Evolutionary conservation across 2,113 vertebrate genomes (phyloP).

Genomic region (Thalassoma bifasciatum): DNA sequence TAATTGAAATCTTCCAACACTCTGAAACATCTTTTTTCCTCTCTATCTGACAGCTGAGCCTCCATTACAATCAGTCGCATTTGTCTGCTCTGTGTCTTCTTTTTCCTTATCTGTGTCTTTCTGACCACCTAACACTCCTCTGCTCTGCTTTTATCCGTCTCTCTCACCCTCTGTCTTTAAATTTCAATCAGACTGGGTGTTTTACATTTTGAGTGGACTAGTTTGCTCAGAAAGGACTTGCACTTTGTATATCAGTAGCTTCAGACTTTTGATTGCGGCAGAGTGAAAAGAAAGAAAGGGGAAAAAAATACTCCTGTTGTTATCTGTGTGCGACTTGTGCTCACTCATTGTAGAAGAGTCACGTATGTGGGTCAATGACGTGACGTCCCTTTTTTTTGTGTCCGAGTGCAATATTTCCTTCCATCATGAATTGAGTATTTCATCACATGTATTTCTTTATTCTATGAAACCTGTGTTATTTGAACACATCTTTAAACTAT

Average conservation of each 20-base stretch:
- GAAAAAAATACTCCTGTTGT: no score
- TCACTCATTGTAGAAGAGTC: no score
- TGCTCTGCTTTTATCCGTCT: not conserved
- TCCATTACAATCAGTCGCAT: conserved; percentile 36
- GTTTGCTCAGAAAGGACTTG: conserved; percentile 10
- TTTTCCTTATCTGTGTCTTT: not conserved
- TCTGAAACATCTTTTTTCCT: conserved; percentile 6
- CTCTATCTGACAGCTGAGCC: conserved; percentile 19
- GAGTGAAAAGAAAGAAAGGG: not conserved
- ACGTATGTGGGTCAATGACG: no score
- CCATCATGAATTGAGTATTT: no score
- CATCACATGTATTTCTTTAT: no score
- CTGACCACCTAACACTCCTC: not conserved
- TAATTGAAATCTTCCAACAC: conserved; percentile 34
- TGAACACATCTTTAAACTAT: no score
- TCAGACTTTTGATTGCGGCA: conserved; percentile 4
- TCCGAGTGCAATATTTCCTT: no score
- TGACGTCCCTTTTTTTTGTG: no score
- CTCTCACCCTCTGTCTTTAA: not conserved
- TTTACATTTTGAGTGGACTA: conserved; percentile 40
- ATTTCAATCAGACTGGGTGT: conserved; percentile 16
- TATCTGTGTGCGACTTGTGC: no score
- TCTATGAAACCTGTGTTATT: no score
- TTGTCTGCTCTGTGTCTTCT: conserved; percentile 13
- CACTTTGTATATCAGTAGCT: not conserved